Conservation (phyloP, 1,140 invertebrate genomes). For the Polyergus mexicanus region DNA sequence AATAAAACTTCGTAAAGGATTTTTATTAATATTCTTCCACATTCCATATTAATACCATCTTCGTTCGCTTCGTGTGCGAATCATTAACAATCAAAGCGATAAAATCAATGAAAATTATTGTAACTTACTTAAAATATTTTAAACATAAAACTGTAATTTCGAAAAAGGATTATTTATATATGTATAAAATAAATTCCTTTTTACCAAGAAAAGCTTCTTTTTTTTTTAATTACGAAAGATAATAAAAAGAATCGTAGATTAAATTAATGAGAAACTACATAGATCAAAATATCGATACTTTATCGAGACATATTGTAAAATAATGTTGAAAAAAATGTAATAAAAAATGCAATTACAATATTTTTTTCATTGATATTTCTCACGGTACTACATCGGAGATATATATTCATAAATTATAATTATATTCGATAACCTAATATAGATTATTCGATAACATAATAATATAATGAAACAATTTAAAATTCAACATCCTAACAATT, state of each 20-base stretch:
- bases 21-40: background rate
- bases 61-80: background rate
- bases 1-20: background rate
- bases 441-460: too few relatives aligned
- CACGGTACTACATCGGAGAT: too few relatives aligned
- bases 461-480: background rate
- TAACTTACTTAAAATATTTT: background rate
- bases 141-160: slow-evolving; percentile 4
- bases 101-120: background rate
- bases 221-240: background rate
- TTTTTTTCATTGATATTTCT: slow-evolving; percentile 4
- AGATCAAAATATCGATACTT: too few relatives aligned
- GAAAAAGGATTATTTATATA: background rate
- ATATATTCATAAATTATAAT: background rate
- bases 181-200: too few relatives aligned
- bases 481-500: background rate
- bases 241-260: background rate
- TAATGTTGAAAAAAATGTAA: too few relatives aligned
- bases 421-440: background rate
- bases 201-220: background rate
- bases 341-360: background rate
- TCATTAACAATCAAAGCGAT: background rate
- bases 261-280: background rate
- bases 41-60: background rate
- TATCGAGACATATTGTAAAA: too few relatives aligned